A percentile compares a stretch with the other conserved stretches of the same genome.
phyloP scores from a whole-genome alignment of 2,113 vertebrate species.

The Camarhynchus parvulus region DNA sequence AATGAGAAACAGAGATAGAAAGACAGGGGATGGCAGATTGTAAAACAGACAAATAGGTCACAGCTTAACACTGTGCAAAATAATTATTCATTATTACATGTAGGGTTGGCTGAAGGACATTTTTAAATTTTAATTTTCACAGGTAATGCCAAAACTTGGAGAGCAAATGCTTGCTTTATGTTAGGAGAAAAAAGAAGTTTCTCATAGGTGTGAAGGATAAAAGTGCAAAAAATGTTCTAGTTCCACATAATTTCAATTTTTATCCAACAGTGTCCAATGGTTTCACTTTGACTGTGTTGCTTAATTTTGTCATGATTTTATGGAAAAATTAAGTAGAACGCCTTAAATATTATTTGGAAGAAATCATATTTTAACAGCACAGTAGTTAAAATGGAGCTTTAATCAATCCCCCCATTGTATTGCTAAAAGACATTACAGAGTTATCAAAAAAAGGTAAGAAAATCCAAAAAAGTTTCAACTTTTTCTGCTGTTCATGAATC shows the following conservation, averaged over 20 bases:
- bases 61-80: background rate
- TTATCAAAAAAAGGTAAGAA: background rate
- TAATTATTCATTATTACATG: background rate
- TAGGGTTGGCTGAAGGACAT: background rate
- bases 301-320: background rate
- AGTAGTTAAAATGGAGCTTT: background rate
- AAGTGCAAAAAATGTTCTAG: background rate
- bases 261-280: background rate
- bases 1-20: background rate
- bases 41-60: background rate
- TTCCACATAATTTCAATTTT: background rate
- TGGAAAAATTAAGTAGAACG: background rate
- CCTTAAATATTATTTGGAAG: background rate
- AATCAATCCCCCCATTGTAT: fast-evolving
- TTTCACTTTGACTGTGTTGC: background rate
- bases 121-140: background rate
- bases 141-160: background rate
- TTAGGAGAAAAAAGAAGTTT: background rate
- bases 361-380: background rate
- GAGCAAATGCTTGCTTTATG: background rate
- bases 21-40: background rate
- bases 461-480: background rate
- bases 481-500: background rate
- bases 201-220: background rate
- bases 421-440: background rate